Evolutionary conservation across 2,888 invertebrate species (phyloP), one percentile per base, ranked within the genome.

Genomic region (Chelonus formosanus): DNA sequence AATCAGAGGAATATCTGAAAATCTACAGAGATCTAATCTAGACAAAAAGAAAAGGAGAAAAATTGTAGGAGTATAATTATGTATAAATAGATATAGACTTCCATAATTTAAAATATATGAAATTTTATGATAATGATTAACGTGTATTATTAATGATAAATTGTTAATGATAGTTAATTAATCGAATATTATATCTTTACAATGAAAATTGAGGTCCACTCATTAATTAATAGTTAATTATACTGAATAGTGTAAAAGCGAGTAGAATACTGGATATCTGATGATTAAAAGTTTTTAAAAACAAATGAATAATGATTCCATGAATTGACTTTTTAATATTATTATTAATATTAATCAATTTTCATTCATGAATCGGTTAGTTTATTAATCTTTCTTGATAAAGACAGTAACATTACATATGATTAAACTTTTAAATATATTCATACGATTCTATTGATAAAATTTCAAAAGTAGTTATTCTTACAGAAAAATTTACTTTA

Each of bases 181-280:
- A 56, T 32, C 6, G 6, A 40, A 40, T 5, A 40, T 52, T 52
- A 8, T 52, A 31, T 67, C 68, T 55, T 50, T 40, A 54, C 20
- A 54, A 35, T 43, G 53, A 59, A 63, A 63, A 56, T 67, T 69
- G 65, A 44, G 62, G 69, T 62, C 63, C 66, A 73, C 62, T 70
- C 66, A 44, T 40, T 31, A 59, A 40, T 40, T 40, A 6, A 40
- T 6, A 40, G 40, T 71, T 69, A 65, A 60, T 59, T 71, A 73
- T 68, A 40, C 40, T 74, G 75, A 72, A 73, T 67, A 70, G 70
- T 72, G 71, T 68, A 68, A 74, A 68, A 70, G 67, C 65, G 74
- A 76, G 71, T 77, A 76, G 78, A 79, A 71, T 80, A 78, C 78
- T 79, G 79, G 79, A 79, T 79, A 79, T 75, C 69, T 70, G 40